Evolutionary conservation across 2,113 vertebrate genomes (phyloP).

Genomic region (Turnix velox): DNA sequence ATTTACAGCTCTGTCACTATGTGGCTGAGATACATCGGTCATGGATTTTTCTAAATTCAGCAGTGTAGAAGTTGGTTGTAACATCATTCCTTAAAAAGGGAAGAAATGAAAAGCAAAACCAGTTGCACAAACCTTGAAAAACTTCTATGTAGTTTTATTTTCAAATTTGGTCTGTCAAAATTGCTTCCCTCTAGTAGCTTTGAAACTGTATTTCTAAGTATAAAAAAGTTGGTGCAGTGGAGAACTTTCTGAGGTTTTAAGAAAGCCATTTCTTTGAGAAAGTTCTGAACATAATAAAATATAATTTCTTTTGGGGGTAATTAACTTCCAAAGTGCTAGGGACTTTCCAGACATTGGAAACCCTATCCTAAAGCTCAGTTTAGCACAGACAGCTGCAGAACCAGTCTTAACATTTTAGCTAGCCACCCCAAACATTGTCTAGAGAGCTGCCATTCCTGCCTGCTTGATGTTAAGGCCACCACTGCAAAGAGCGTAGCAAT

Average conservation of each 20-base stretch:
- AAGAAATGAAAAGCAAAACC: neutral
- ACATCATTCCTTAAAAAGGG: neutral
- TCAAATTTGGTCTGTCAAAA: neutral
- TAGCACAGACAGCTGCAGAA: slow-evolving; percentile 32
- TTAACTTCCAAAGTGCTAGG: neutral
- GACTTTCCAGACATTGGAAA: slow-evolving; percentile 20
- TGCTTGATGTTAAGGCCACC: neutral
- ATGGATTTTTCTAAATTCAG: neutral
- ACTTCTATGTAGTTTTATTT: neutral
- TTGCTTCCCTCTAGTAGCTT: neutral
- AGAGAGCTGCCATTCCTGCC: slow-evolving; percentile 1
- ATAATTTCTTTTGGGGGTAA: neutral
- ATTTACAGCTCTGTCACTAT: neutral
- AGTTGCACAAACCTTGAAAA: neutral
- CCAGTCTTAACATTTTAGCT: neutral
- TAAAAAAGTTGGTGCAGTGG: neutral
- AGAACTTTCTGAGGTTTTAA: neutral
- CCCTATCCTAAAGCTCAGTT: slow-evolving; percentile 29
- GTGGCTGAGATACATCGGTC: neutral
- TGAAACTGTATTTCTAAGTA: neutral
- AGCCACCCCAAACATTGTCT: slow-evolving; percentile 1
- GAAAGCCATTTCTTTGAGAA: neutral
- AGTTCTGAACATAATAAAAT: neutral
- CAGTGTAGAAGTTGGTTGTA: neutral
- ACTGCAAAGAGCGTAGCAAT: neutral